Percentiles rank a stretch among this genome's conserved stretches.
Conservation (phyloP, 2,113 vertebrate species). For the Meriones unguiculatus region DNA sequence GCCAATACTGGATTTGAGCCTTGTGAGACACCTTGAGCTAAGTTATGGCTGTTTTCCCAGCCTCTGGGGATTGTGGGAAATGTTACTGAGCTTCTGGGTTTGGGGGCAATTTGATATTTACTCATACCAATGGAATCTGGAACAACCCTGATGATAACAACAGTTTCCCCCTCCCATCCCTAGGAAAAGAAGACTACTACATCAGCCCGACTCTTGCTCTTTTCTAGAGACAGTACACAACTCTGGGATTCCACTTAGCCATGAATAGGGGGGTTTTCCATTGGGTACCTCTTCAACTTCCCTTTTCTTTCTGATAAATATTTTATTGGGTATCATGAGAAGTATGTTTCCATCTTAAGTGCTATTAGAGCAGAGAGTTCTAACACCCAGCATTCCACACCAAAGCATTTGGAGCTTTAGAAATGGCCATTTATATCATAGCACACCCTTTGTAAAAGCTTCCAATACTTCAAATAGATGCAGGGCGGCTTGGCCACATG, state of each 20-base stretch:
- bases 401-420: background rate
- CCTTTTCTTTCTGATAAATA: background rate
- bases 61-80: background rate
- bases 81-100: background rate
- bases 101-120: background rate
- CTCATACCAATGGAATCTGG: background rate
- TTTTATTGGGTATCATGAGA: background rate
- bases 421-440: background rate
- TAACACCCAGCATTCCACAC: background rate
- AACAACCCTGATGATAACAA: background rate
- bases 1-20: background rate
- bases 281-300: background rate
- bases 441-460: background rate
- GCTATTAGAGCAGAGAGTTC: background rate
- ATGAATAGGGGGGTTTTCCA: background rate
- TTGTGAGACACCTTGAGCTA: background rate
- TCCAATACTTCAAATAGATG: background rate
- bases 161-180: no score
- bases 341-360: background rate
- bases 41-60: background rate
- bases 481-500: fast-evolving
- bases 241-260: background rate
- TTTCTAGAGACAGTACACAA: background rate
- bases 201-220: background rate
- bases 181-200: background rate